Percentiles rank a stretch among this genome's conserved stretches.
These are phyloP conservation scores for Empis stercorea DNA, from an alignment of 2,888 invertebrate genomes.

Conservation along the genomic window DNA sequence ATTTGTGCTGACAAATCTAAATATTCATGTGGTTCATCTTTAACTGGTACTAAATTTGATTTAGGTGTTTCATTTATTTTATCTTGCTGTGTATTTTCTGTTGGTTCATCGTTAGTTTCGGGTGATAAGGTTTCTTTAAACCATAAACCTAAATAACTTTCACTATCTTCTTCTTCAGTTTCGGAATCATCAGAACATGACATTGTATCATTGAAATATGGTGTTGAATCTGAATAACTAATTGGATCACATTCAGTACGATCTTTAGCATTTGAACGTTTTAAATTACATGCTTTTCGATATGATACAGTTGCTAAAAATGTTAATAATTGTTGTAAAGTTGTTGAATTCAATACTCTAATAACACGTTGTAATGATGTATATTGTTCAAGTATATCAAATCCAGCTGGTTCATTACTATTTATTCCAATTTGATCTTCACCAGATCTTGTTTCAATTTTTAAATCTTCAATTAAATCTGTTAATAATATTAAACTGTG, in stretches of 20 bases:
- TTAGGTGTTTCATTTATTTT: slow-evolving; percentile 41
- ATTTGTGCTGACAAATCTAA: slow-evolving; percentile 76
- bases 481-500: slow-evolving; percentile 59
- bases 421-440: slow-evolving; percentile 14
- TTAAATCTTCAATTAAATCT: slow-evolving; percentile 33
- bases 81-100: slow-evolving; percentile 43
- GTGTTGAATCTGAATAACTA: slow-evolving; percentile 81
- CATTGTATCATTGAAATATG: slow-evolving; percentile 90
- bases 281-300: slow-evolving; percentile 76
- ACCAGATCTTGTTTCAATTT: slow-evolving; percentile 31
- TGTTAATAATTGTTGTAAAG: slow-evolving; percentile 55
- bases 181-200: slow-evolving; percentile 85
- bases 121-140: slow-evolving; percentile 87
- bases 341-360: slow-evolving; percentile 38
- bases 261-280: slow-evolving; percentile 62
- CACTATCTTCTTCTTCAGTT: slow-evolving; percentile 64
- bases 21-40: slow-evolving; percentile 74
- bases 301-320: slow-evolving; percentile 82
- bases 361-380: slow-evolving; percentile 38
- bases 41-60: slow-evolving; percentile 52
- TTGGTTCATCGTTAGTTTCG: slow-evolving; percentile 40
- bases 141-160: slow-evolving; percentile 60
- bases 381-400: slow-evolving; percentile 36
- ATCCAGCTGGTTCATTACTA: slow-evolving; percentile 29
- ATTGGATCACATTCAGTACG: slow-evolving; percentile 70